A percentile compares a stretch with the other conserved stretches of the same genome.
Evolutionary conservation across 2,797 vertebrate genomes (phyloP).

Genomic region (Premnoplex brunnescens): DNA sequence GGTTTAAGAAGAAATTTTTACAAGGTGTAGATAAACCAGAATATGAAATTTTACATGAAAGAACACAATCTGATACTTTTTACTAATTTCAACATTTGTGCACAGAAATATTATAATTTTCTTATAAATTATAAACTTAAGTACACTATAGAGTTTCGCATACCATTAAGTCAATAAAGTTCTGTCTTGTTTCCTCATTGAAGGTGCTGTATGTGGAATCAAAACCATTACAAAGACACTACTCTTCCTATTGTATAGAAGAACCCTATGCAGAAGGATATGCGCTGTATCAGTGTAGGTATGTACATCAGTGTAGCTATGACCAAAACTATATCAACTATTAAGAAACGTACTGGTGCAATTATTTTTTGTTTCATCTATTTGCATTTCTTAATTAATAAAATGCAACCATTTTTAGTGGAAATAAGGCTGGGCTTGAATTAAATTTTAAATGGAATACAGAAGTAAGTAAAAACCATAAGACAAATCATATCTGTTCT

Average conservation of each 20-base stretch:
- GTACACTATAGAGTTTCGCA: background rate
- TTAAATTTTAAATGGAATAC: background rate
- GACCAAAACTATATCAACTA: background rate
- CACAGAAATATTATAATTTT: background rate
- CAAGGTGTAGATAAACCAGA: background rate
- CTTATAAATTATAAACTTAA: background rate
- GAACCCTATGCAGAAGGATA: background rate
- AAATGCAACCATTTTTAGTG: background rate
- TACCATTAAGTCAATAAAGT: background rate
- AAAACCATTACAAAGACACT: background rate
- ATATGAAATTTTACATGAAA: background rate
- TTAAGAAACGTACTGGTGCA: background rate
- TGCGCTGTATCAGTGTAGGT: background rate
- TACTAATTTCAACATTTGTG: background rate
- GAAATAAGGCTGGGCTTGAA: background rate
- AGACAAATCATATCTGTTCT: background rate
- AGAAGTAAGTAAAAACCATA: background rate
- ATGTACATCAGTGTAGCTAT: background rate
- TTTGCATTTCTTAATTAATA: background rate
- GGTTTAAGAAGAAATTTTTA: background rate
- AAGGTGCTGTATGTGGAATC: background rate
- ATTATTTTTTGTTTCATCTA: background rate
- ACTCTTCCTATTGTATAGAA: background rate
- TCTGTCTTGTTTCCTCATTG: background rate
- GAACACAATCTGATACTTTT: background rate